Base-by-base conservation (phyloP, 2,888 invertebrate species). In the Dorcus hopei region DNA sequence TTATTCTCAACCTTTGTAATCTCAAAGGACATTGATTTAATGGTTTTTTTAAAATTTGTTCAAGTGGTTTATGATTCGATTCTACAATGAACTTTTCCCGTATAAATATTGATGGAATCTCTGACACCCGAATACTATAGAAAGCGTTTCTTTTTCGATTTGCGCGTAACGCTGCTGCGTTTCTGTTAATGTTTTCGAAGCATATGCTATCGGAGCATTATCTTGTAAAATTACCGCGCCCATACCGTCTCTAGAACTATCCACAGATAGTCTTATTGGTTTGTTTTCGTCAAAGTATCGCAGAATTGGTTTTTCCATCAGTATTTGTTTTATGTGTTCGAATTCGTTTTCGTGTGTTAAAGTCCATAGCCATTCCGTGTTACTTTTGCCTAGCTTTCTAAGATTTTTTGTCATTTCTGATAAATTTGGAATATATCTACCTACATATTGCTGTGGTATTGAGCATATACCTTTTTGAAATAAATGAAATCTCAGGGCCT, bases 31-130 rank as follows among this genome's bases (percentile, higher is more conserved):
- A 52, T 42, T 65, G 56, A 56, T 64, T 56, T 48, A 67, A 52
- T 8, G 62, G 52, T 59, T 67, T 67, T 45, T 66, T 62, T 38
- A 39, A 65, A 39, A 65, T 58, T 19, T 39, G 38, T 8, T 61
- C 50, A 6, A 66, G 39, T 8, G 72, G 72, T 43, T 64, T 63
- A 48, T 72, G 72, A 62, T 73, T 69, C 9, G 67, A 69, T 59
- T 70, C 66, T 38, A 71, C 64, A 14, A 39, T 54, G 8, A 70
- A 55, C 43, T 47, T 61, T 54, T 59, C 9, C 68, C 68, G 54
- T 49, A 68, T 23, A 70, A n/a, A 61, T 64, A 71, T 40, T 66
- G 63, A 43, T 65, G 47, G 58, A 70, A 71, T 61, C 54, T 64
- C 8, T 9, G 9, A 4, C 11, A n/a, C 4, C 57, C 57, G 26